These are phyloP conservation scores for Amiota minor DNA, from an alignment of 2,888 invertebrate species.

Conservation along the genomic window DNA sequence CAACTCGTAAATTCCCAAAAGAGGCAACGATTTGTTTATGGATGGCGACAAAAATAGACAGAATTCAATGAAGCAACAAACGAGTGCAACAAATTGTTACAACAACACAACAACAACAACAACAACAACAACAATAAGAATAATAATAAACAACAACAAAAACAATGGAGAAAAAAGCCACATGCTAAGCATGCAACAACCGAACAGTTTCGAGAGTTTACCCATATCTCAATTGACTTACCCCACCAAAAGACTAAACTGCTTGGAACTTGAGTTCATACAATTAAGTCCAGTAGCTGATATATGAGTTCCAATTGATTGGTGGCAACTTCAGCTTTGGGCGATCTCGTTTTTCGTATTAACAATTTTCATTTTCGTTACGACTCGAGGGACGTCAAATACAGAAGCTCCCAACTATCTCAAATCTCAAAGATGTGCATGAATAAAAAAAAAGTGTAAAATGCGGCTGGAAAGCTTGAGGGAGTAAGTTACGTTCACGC, in stretches of 20 bases:
- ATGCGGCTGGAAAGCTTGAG: slow-evolving; percentile 22
- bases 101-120: background rate
- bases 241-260: slow-evolving; percentile 12
- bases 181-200: slow-evolving; percentile 15
- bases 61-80: background rate
- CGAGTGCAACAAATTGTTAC: slow-evolving; percentile 23
- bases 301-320: background rate
- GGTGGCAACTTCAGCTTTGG: slow-evolving; percentile 25
- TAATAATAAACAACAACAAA: background rate
- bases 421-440: background rate
- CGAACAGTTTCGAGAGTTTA: background rate
- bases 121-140: background rate
- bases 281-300: slow-evolving; percentile 22
- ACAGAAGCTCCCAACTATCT: slow-evolving; percentile 40
- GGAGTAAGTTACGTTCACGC: slow-evolving; percentile 4
- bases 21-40: slow-evolving; percentile 19
- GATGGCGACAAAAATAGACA: slow-evolving; percentile 22
- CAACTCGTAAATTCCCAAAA: slow-evolving; percentile 17
- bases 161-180: slow-evolving; percentile 8
- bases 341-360: slow-evolving; percentile 32
- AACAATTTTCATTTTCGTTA: slow-evolving; percentile 42
- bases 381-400: slow-evolving; percentile 39
- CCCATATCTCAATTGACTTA: background rate
- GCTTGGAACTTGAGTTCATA: background rate
- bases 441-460: slow-evolving; percentile 18